Conservation (phyloP, 1,140 invertebrate genomes). For the Bombus haemorrhoidalis region DNA sequence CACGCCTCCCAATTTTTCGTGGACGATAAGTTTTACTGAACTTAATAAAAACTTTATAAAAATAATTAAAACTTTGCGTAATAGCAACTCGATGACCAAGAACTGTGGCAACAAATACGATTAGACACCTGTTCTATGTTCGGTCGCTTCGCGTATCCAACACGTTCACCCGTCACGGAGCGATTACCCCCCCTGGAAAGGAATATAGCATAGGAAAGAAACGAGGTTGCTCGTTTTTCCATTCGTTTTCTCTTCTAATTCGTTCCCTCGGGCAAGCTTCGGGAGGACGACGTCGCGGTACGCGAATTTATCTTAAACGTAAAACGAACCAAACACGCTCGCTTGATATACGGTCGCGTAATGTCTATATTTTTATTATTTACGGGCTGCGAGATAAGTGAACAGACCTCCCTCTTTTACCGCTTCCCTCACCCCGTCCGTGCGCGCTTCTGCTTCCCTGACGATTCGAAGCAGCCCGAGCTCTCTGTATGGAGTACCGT, state of each 20-base stretch:
- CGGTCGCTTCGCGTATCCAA: too few species aligned
- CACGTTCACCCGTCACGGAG: background rate
- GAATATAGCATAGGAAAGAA: background rate
- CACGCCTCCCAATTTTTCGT: too few species aligned
- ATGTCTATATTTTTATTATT: constrained; percentile 80
- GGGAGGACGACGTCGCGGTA: constrained; percentile 51
- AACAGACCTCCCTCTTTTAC: constrained; percentile 58
- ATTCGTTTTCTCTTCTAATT: constrained; percentile 61
- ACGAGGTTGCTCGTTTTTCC: constrained; percentile 34
- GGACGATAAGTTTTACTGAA: too few species aligned
- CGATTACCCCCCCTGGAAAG: constrained; percentile 9
- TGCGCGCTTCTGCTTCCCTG: constrained; percentile 4
- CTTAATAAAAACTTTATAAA: too few species aligned
- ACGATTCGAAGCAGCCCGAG: constrained; percentile 45
- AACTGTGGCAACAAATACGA: too few species aligned
- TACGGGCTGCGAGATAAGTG: constrained; percentile 77
- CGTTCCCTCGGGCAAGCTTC: constrained; percentile 57
- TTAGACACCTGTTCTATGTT: too few species aligned
- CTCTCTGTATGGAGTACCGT: constrained; percentile 65
- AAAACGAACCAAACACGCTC: constrained; percentile 71
- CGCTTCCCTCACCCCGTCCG: background rate
- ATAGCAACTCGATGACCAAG: too few species aligned
- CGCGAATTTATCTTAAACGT: constrained; percentile 74
- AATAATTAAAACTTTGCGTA: too few species aligned
- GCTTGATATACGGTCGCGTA: constrained; percentile 76